phyloP scores from a whole-genome alignment of 1,140 invertebrate species.

The Brachionus paranguensis region DNA sequence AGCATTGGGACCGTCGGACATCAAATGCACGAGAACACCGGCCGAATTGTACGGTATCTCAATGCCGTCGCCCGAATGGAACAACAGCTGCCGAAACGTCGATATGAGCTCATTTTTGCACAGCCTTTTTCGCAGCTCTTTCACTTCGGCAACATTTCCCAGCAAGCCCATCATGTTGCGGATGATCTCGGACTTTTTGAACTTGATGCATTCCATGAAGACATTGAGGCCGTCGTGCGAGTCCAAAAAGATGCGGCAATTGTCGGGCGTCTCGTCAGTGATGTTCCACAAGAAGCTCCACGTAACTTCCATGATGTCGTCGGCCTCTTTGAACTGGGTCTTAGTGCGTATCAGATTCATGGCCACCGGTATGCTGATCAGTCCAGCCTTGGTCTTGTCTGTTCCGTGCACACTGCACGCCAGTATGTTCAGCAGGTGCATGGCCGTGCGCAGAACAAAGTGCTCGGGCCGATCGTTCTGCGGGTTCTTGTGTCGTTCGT shows the following conservation, averaged over 20 bases:
- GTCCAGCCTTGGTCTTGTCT: conserved; percentile 8
- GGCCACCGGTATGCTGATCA: conserved; percentile 13
- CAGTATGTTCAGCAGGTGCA: conserved; percentile 34
- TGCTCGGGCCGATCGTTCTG: not conserved
- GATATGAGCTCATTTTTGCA: conserved; percentile 48
- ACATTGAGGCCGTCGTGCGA: conserved; percentile 72
- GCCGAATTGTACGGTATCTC: conserved; percentile 96
- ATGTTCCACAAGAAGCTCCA: conserved; percentile 96
- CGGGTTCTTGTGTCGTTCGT: not conserved
- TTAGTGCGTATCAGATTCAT: not conserved
- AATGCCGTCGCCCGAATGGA: conserved; percentile 81
- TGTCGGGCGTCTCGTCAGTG: conserved; percentile 86
- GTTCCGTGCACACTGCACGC: conserved; percentile 31
- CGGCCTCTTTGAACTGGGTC: conserved; percentile 11
- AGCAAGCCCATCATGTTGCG: conserved; percentile 85
- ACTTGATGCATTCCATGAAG: conserved; percentile 71
- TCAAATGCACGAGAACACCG: conserved; percentile 87
- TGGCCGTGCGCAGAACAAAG: conserved; percentile 28
- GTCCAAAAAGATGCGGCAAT: conserved; percentile 81
- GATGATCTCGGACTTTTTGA: conserved; percentile 71
- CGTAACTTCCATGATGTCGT: conserved; percentile 85
- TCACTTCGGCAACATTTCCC: conserved; percentile 92
- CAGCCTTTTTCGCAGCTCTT: conserved; percentile 70
- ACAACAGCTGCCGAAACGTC: conserved; percentile 65
- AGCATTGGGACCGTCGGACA: conserved; percentile 75